A percentile compares a stretch with the other conserved stretches of the same genome.
These are phyloP conservation scores for Holothuria glaberrima DNA, from an alignment of 35 echinoderm and acorn worm species.

Conservation along the genomic window DNA sequence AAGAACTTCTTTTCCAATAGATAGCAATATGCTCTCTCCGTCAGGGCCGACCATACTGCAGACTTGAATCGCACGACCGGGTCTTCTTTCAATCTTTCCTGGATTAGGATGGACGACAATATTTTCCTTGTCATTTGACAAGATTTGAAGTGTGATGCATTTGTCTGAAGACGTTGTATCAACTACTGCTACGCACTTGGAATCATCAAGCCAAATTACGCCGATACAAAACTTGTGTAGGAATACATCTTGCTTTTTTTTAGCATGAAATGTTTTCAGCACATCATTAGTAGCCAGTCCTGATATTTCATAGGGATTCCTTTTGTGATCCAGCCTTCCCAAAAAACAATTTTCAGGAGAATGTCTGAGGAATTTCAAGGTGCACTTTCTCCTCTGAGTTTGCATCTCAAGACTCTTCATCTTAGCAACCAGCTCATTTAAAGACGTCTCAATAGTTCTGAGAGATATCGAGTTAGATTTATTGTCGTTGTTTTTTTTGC, in stretches of 20 bases:
- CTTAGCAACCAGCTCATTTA: too few species aligned
- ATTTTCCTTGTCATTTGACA: neutral
- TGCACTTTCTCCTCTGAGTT: too few species aligned
- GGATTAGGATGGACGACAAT: neutral
- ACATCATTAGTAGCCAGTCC: too few species aligned
- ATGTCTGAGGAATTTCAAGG: too few species aligned
- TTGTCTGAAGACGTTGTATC: neutral
- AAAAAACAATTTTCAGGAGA: too few species aligned
- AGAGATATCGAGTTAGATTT: too few species aligned
- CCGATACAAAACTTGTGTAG: neutral
- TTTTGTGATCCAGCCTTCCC: too few species aligned
- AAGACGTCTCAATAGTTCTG: too few species aligned
- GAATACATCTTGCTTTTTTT: neutral
- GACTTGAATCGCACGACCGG: neutral
- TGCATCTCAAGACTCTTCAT: too few species aligned
- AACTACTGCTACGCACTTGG: neutral
- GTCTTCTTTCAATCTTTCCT: neutral
- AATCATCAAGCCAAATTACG: constrained; percentile 10
- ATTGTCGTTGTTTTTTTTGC: too few species aligned
- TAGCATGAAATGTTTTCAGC: too few species aligned
- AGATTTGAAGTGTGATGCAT: neutral
- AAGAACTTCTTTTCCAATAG: constrained; percentile 21
- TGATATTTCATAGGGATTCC: too few species aligned
- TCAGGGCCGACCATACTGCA: constrained; percentile 14
- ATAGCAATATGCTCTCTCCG: neutral